A percentile compares a stretch with the other conserved stretches of the same genome.
phyloP scores from a whole-genome alignment of 1,140 invertebrate species.

The Drosophila ogumai region DNA sequence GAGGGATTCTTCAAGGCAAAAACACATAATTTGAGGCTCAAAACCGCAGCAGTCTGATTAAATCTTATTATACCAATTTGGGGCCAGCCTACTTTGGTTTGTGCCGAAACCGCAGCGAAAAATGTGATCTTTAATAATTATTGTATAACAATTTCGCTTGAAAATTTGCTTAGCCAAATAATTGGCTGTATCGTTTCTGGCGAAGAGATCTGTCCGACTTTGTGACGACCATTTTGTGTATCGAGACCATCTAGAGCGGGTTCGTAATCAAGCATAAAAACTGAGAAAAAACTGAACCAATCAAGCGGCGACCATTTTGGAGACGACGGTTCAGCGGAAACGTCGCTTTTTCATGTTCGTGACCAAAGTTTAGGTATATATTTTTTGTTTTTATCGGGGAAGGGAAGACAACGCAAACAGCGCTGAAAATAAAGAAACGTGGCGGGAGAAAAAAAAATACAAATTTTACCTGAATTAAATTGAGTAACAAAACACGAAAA shows the following conservation, averaged over 20 bases:
- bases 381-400: constrained; percentile 15
- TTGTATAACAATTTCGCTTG: constrained; percentile 47
- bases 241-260: constrained; percentile 34
- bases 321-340: constrained; percentile 73
- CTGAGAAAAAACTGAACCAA: constrained; percentile 66
- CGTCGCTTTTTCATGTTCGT: constrained; percentile 81
- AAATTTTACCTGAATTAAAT: constrained; percentile 84
- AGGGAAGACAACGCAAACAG: constrained; percentile 37
- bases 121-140: constrained; percentile 35
- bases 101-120: constrained; percentile 39
- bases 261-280: constrained; percentile 25
- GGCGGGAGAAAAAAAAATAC: constrained; percentile 38
- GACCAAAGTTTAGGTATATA: constrained; percentile 71
- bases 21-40: constrained; percentile 16
- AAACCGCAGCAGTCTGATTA: constrained; percentile 67
- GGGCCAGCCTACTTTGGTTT: constrained; percentile 20
- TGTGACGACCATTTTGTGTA: constrained; percentile 67
- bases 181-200: constrained; percentile 24
- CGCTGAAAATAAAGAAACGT: constrained; percentile 34
- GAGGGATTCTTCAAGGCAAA: constrained; percentile 32
- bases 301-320: constrained; percentile 77
- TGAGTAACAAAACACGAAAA: constrained; percentile 83
- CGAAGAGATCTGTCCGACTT: constrained; percentile 17
- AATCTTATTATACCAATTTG: constrained; percentile 65
- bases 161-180: constrained; percentile 36